These are phyloP conservation scores for Acinonyx jubatus DNA, from an alignment of 2,113 vertebrate genomes.

Conservation along the genomic window DNA sequence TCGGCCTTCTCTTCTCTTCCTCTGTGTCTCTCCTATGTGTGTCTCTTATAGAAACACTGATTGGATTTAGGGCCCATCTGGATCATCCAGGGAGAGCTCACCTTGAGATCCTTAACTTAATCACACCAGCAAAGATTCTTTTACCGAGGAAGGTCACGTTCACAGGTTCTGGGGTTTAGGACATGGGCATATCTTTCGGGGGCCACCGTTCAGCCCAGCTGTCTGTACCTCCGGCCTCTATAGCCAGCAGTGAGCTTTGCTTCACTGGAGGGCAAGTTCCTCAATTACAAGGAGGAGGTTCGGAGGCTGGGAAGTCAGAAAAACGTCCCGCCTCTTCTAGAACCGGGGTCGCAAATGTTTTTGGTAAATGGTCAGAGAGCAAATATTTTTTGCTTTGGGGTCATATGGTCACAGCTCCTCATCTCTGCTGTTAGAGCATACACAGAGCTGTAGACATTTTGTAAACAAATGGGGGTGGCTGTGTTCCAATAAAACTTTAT, in stretches of 20 bases:
- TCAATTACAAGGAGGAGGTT: background rate
- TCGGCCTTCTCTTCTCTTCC: background rate
- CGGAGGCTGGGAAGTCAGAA: background rate
- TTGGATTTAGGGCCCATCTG: background rate
- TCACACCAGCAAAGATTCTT: background rate
- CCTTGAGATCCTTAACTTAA: background rate
- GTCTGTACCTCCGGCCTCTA: background rate
- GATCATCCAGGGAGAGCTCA: background rate
- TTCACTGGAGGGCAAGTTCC: background rate
- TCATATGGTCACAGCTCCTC: background rate
- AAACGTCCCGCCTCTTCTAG: background rate
- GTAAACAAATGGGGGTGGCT: background rate
- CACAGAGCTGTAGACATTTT: background rate
- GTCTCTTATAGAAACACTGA: background rate
- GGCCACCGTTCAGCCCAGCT: background rate
- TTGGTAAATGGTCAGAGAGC: background rate
- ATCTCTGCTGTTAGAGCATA: background rate
- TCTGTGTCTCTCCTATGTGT: background rate
- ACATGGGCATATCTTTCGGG: background rate
- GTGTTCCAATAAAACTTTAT: constrained; percentile 1
- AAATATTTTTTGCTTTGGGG: background rate
- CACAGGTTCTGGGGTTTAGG: background rate
- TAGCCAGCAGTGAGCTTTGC: background rate
- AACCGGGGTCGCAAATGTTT: background rate
- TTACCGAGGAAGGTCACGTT: background rate